Evolutionary conservation across 1,140 invertebrate genomes (phyloP).

Genomic region (Tetramorium parvispinum): DNA sequence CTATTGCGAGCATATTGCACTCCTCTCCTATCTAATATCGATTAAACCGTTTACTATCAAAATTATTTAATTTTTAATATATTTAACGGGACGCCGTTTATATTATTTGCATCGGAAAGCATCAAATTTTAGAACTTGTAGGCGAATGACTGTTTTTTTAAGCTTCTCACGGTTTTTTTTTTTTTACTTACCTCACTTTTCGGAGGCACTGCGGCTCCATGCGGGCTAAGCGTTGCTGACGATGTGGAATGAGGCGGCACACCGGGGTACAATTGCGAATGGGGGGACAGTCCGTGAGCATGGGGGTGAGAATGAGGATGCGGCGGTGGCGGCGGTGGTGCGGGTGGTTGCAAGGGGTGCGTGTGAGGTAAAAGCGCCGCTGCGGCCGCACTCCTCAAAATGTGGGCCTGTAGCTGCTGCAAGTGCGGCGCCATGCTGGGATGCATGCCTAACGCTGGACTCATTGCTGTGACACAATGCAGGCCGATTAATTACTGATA

Average conservation of each 20-base stretch:
- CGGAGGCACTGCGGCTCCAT: slow-evolving; percentile 77
- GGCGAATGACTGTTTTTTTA: background rate
- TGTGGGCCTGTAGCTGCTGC: slow-evolving; percentile 92
- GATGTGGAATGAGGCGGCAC: slow-evolving; percentile 82
- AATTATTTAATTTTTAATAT: background rate
- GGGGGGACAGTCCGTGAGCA: slow-evolving; percentile 77
- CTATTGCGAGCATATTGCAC: background rate
- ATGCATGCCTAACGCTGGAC: slow-evolving; percentile 89
- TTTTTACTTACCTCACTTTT: slow-evolving; percentile 83
- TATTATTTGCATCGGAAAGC: background rate
- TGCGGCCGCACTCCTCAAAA: slow-evolving; percentile 88
- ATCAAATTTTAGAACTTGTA: background rate
- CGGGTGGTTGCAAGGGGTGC: slow-evolving; percentile 84
- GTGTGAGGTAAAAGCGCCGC: slow-evolving; percentile 87
- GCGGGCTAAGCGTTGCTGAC: slow-evolving; percentile 81
- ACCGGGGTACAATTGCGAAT: slow-evolving; percentile 82
- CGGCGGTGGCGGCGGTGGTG: slow-evolving; percentile 85
- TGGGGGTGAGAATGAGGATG: slow-evolving; percentile 82
- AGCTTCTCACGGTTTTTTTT: background rate
- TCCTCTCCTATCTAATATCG: background rate
- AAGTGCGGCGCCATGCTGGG: slow-evolving; percentile 89
- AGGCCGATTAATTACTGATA: slow-evolving; percentile 5
- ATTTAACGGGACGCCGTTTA: background rate
- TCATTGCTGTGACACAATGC: slow-evolving; percentile 84
- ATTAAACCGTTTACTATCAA: background rate